A percentile compares a stretch with the other conserved stretches of the same genome.
Evolutionary conservation across 2,888 invertebrate species (phyloP).

Genomic region (Blomia tropicalis): DNA sequence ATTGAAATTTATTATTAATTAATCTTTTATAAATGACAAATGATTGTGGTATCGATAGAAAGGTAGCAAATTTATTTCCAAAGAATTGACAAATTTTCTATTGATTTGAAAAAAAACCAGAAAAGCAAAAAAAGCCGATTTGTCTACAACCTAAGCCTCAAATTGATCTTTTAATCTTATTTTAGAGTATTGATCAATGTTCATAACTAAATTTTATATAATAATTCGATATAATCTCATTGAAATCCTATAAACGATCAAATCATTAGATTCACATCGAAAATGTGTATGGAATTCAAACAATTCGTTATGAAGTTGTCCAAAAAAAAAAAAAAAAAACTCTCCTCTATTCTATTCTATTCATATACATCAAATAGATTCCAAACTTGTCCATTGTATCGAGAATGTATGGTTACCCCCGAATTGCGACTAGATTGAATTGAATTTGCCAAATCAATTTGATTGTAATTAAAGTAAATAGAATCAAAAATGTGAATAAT

Average conservation of each 20-base stretch:
- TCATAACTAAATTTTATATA: neutral
- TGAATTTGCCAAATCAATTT: no score
- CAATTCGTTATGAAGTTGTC: neutral
- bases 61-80: neutral
- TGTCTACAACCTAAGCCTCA: neutral
- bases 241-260: neutral
- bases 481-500: neutral
- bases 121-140: neutral
- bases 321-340: neutral
- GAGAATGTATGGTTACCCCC: no score
- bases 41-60: neutral
- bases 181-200: neutral
- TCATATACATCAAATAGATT: neutral
- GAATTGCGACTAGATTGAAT: no score
- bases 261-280: neutral
- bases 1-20: no score
- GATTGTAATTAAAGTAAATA: constrained; percentile 13
- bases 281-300: neutral
- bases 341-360: neutral
- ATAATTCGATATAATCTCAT: neutral
- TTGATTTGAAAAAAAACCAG: neutral
- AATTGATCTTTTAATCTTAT: neutral
- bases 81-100: neutral
- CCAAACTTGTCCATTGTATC: neutral
- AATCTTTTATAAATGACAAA: no score